Percentiles rank a stretch among this genome's conserved stretches.
Conservation (phyloP, 1,140 invertebrate species). For the Delia radicum region DNA sequence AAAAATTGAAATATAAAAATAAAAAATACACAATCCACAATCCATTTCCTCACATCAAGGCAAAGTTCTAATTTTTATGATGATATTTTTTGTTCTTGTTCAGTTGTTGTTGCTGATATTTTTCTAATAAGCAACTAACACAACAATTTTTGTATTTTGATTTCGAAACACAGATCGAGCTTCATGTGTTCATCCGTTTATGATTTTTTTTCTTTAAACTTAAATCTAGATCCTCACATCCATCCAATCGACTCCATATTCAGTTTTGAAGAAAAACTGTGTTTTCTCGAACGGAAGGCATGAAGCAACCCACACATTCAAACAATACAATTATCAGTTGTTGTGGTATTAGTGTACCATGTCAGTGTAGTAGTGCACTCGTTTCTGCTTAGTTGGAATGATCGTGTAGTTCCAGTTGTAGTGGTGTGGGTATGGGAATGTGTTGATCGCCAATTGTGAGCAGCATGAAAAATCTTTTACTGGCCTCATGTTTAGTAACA, state of each 20-base stretch:
- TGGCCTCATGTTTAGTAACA: slow-evolving; percentile 52
- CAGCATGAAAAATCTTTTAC: slow-evolving; percentile 40
- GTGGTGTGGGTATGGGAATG: background rate
- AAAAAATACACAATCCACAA: background rate
- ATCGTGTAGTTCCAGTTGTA: too few relatives aligned
- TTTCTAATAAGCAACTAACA: background rate
- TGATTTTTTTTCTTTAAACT: background rate
- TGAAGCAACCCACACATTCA: background rate
- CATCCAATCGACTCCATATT: slow-evolving; percentile 25
- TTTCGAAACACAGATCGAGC: background rate
- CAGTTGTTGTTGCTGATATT: background rate
- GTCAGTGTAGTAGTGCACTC: background rate
- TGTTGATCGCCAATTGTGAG: slow-evolving; percentile 5
- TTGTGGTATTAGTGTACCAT: background rate
- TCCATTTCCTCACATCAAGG: slow-evolving; percentile 51
- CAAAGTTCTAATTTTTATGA: slow-evolving; percentile 46
- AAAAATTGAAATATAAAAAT: background rate
- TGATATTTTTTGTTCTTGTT: background rate
- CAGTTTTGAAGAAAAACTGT: background rate
- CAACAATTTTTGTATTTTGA: background rate
- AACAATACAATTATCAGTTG: slow-evolving; percentile 8
- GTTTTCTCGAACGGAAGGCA: background rate
- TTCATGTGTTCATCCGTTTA: background rate
- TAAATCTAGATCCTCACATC: slow-evolving; percentile 14
- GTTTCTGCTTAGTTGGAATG: background rate